Evolutionary conservation across 2,888 invertebrate species (phyloP), one percentile per base, ranked within the genome.

Genomic region (Acanthococcus lagerstroemiae): DNA sequence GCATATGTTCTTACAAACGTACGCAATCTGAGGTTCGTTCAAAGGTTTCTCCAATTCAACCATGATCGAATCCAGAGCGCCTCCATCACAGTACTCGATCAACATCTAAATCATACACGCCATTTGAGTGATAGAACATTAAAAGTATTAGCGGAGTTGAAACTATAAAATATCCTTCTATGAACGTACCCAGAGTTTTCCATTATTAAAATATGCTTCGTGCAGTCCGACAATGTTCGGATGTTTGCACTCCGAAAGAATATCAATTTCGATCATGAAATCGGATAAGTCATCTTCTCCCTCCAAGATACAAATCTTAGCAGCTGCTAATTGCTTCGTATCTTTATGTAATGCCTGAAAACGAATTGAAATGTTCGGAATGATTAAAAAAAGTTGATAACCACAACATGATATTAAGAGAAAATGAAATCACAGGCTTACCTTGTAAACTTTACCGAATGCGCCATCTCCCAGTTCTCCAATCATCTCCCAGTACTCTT

Each of bases 391-490:
- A 4, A 12, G 3, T 22, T 12, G 25, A 19, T 19, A 52, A 22
- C 55, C 17, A 54, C n/a, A 1, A 56, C 37, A 1, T n/a, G n/a
- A n/a, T n/a, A n/a, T n/a, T 6, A 45, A 45, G 5, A 4, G 19
- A 4, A 15, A 52, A 52, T 21, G 52, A 22, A 24, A 37, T 22
- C 21, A 22, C 4, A 50, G 50, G 21, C 25, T 73, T 75, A 84
- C 86, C 80, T 86, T 86, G 73, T 85, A 85, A 60, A 89, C 90
- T 83, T 94, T 95, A 44, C 99, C 99, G 76, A 99, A 99, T 56
- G 99, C 97, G 71, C 99, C 99, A 78, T 99, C 99, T 56, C 99
- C 99, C 69, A 99, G 82, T 80, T 97, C 97, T 30, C 95, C 95
- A 69, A 96, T 82, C 84, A 95, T 91, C 73, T 94, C 90, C 99